Conservation (phyloP, 2,797 vertebrate species). For the Gorsachius magnificus region DNA sequence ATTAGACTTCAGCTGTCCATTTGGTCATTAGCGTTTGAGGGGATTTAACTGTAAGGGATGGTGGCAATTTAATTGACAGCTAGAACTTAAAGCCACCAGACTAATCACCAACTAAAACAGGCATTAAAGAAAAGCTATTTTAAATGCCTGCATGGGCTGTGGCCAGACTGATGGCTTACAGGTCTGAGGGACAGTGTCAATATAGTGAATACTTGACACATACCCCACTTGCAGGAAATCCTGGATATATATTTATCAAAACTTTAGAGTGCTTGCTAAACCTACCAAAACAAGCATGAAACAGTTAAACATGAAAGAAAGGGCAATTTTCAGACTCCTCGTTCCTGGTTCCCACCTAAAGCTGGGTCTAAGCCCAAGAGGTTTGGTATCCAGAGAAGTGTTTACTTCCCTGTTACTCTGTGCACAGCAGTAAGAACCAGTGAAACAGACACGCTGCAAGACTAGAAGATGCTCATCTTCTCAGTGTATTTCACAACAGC, state of each 20-base stretch:
- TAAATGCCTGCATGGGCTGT: background rate
- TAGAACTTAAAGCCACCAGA: background rate
- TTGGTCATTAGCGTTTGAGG: background rate
- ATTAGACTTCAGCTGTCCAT: background rate
- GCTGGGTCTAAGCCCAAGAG: background rate
- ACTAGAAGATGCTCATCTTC: background rate
- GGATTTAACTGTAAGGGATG: background rate
- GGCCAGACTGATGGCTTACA: background rate
- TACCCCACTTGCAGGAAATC: background rate
- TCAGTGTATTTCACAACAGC: background rate
- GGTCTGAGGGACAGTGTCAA: background rate
- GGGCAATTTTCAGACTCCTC: background rate
- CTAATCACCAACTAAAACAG: background rate
- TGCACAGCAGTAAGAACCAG: background rate
- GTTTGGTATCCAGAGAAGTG: background rate
- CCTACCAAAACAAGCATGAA: background rate
- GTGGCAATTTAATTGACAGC: background rate
- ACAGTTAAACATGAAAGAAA: background rate
- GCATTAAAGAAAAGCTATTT: background rate
- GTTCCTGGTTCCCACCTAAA: background rate
- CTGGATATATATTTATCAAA: background rate
- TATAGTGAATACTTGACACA: background rate
- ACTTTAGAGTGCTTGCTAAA: background rate
- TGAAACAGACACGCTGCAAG: background rate
- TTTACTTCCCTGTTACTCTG: background rate